Base-by-base conservation (phyloP, 1,140 invertebrate species). In the Diplogasteroides magnus region DNA sequence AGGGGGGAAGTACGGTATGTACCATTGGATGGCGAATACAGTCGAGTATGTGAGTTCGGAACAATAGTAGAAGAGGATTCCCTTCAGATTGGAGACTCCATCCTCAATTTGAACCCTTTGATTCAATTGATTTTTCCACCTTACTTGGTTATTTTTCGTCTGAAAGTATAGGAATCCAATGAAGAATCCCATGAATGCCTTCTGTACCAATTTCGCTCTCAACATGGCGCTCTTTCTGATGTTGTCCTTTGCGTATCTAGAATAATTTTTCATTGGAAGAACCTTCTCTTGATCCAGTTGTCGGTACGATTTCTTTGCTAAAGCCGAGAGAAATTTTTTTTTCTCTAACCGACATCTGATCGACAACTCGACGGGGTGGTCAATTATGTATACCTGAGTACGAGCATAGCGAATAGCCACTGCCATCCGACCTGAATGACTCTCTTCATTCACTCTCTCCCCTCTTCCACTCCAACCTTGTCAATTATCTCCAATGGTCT, bases 141-240 rank as follows among this genome's bases (percentile, higher is more conserved):
- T 14, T 25, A 68, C 67, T 31, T 72, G 70, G 60, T 67, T 37
- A 27, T 27, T 19, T 3, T 67, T 56, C 1, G 65, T 25, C 31
- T 60, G 65, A 15, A 82, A 78, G 62, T 83, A 85, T 1, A 85
- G 72, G 11, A 83, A 61, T 28, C 83, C 83, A 31, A 85, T 62
- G n/a, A 85, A 71, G 2, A 84, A 11, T 15, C 77, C 79, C 58
- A 84, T 77, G 23, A 67, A 58, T 1, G 67, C n/a, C 25, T 71
- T 71, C 31, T 77, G 77, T 25, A 77, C 27, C 19, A 77, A 23
- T 60, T 76, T 77, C 6, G 76, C 77, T n/a, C 68, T 64, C 32
- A 68, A 65, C 0, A 78, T 27, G 6, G 74, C 29, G 0, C 73
- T 75, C 64, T 79, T 78, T 19, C 77, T 57, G 26, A 70, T 59